Percentiles rank a stretch among this genome's conserved stretches.
Conservation (phyloP, 2,113 vertebrate species). For the Grus americana region DNA sequence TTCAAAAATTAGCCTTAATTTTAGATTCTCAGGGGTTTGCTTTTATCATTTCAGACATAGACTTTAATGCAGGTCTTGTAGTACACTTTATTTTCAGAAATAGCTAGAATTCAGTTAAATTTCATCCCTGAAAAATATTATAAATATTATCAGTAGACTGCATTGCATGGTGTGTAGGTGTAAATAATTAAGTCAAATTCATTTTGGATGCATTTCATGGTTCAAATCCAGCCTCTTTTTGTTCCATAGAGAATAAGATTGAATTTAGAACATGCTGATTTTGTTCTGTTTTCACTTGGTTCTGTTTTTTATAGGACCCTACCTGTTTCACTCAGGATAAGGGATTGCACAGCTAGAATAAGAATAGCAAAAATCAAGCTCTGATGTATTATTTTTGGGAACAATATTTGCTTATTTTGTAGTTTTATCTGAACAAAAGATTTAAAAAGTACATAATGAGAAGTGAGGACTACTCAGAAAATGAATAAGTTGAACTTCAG, state of each 20-base stretch:
- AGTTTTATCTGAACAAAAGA: not conserved
- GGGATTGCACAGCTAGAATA: not conserved
- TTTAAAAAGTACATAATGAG: not conserved
- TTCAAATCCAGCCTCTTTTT: not conserved
- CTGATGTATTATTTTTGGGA: not conserved
- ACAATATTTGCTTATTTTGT: not conserved
- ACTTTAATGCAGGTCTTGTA: not conserved
- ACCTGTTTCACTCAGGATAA: not conserved
- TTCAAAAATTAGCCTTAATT: not conserved
- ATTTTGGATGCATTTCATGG: not conserved
- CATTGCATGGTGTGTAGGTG: not conserved
- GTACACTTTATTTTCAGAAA: not conserved
- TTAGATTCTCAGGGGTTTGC: not conserved
- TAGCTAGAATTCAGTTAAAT: not conserved
- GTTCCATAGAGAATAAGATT: not conserved
- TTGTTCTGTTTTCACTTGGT: not conserved
- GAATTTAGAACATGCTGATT: not conserved
- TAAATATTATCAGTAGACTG: not conserved
- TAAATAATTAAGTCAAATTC: not conserved
- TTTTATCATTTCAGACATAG: not conserved
- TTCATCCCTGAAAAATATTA: not conserved
- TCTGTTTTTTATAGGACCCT: not conserved
- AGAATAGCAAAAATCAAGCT: not conserved
- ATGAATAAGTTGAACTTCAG: not conserved
- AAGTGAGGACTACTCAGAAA: not conserved